Evolutionary conservation across 2,888 invertebrate genomes (phyloP).

Genomic region (Diaphora mendica): DNA sequence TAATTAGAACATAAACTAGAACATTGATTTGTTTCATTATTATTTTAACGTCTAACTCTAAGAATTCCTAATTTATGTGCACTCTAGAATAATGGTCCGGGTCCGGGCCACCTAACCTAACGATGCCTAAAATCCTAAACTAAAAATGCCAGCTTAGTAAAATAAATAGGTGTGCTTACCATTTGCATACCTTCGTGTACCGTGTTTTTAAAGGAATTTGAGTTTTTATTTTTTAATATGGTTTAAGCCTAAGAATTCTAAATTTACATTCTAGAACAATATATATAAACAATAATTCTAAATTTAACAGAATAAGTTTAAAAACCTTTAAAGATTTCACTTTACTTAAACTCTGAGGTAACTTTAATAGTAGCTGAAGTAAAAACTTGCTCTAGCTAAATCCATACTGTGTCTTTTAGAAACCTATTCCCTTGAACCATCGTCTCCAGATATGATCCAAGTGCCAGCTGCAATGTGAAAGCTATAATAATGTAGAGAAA

Average conservation of each 20-base stretch:
- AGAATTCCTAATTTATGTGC: no score
- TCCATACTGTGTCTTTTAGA: neutral
- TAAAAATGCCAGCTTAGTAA: neutral
- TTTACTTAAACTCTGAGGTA: neutral
- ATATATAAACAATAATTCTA: no score
- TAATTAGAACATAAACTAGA: no score
- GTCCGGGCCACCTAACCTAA: neutral
- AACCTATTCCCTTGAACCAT: neutral
- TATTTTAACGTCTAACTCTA: neutral
- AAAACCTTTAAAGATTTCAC: no score
- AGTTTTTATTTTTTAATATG: no score
- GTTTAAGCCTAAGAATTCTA: no score
- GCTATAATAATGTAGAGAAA: conserved; percentile 29
- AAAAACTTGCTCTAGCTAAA: no score
- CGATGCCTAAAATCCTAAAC: neutral
- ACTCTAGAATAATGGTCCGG: no score
- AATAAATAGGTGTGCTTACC: neutral
- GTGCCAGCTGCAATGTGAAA: conserved; percentile 10
- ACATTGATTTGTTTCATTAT: no score
- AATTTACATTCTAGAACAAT: no score
- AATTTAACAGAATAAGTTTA: neutral
- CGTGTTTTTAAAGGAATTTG: no score
- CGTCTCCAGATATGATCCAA: neutral
- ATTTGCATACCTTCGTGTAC: neutral
- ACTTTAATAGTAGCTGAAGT: neutral